These are phyloP conservation scores for Tipula lateralis DNA, from an alignment of 2,888 invertebrate species.

Conservation along the genomic window DNA sequence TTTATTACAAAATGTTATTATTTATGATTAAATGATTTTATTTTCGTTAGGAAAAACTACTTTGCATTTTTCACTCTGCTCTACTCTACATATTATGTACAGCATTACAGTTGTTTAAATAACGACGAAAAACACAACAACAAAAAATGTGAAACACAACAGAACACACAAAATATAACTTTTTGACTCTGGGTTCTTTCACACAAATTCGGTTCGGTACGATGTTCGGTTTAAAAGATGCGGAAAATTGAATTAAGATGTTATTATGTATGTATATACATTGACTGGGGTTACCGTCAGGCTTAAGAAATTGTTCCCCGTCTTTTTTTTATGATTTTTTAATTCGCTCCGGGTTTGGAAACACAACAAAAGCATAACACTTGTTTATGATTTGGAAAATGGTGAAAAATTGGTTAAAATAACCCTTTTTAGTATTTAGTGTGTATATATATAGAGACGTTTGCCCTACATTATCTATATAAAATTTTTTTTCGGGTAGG, in stretches of 20 bases:
- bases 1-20: background rate
- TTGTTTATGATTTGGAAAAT: background rate
- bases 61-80: background rate
- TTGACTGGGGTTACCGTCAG: background rate
- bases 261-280: background rate
- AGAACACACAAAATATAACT: background rate
- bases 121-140: background rate
- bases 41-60: background rate
- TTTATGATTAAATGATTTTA: background rate
- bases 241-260: background rate
- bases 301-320: background rate
- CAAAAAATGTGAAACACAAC: background rate
- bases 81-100: background rate
- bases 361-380: background rate
- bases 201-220: background rate
- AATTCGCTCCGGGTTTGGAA: background rate
- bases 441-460: background rate
- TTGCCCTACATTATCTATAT: background rate
- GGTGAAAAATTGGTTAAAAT: background rate
- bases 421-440: background rate
- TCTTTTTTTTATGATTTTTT: background rate
- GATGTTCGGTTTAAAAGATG: background rate
- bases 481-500: background rate
- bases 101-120: background rate
- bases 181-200: background rate